Evolutionary conservation across 2,797 vertebrate species (phyloP), one percentile per base, ranked within the genome.

Genomic region (Trachurus trachurus): DNA sequence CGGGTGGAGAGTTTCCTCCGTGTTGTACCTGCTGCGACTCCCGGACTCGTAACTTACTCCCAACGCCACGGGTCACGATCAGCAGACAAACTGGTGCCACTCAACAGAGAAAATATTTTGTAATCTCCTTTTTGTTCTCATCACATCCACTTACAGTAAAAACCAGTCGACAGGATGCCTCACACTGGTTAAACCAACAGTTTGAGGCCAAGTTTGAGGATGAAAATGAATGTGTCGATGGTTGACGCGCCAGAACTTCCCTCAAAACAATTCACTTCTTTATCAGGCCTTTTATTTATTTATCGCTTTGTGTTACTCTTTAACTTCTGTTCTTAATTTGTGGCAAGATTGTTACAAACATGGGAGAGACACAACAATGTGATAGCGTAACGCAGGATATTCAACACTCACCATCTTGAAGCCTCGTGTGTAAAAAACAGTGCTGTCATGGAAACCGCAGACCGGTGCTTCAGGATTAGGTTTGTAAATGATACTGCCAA

Each of bases 371-470:
- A 50, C 11, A 15, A 29, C 37, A 44, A 56, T 52, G 31, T 53
- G 34, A 52, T n/a, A 19, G 21, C 39, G 53, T 16, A 40, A 71
- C 40, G 12, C 31, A 42, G 39, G 21, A 45, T 50, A 62, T 53
- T 67, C 53, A 61, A 31, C 56, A n/a, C 15, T 56, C 63, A 50
- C 5, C 19, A 19, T 44, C 44, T 42, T 42, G 3, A 74, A 57
- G 19, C 3, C 21, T 5, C 44, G 40, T 22, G 42, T 60, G 22
- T 49, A 44, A 71, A 66, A 70, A 70, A 65, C 34, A 59, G 37
- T 22, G 67, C 47, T 8, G 44, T 71, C 47, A 54, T 0, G 59
- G 52, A 78, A 76, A 66, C 61, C 72, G 57, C 71, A 57, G 40
- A 62, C 72, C 54, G 37, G 40, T 9, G 15, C 19, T 61, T 53